Evolutionary conservation across 1,140 invertebrate genomes (phyloP).

Genomic region (Oreohelix idahoensis): DNA sequence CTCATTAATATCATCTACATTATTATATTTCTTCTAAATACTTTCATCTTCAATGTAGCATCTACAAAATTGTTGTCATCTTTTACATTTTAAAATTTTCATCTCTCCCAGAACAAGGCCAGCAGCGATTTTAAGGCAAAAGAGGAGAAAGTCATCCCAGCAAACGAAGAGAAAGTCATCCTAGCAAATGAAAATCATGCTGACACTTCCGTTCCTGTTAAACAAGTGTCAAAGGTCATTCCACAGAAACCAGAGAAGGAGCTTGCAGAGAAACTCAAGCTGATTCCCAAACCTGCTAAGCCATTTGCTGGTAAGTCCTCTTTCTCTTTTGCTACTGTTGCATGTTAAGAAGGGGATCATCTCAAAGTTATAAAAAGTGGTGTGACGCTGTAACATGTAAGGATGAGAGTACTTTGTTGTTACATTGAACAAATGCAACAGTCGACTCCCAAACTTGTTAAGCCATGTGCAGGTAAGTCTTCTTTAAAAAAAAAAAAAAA

Average conservation of each 20-base stretch:
- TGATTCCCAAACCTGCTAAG: constrained; percentile 41
- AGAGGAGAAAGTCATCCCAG: background rate
- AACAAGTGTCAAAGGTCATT: background rate
- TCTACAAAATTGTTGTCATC: no score
- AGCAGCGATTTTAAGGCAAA: background rate
- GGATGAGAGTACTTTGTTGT: no score
- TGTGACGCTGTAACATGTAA: no score
- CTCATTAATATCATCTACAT: no score
- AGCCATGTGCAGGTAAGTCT: constrained; percentile 49
- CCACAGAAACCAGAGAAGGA: constrained; percentile 31
- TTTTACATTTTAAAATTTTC: no score
- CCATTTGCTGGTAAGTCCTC: constrained; percentile 47
- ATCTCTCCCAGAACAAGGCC: background rate
- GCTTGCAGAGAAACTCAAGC: background rate
- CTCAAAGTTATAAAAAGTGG: no score
- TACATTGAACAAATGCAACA: no score
- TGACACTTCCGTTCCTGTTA: background rate
- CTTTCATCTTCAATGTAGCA: no score
- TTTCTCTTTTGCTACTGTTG: background rate
- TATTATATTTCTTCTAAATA: no score
- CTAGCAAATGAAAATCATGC: background rate
- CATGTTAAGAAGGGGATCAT: no score
- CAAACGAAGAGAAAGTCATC: no score
- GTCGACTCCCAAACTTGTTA: constrained; percentile 34
- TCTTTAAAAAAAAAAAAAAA: no score